Base-by-base conservation (phyloP, 2,888 invertebrate species). In the Drosophila gaucha region DNA sequence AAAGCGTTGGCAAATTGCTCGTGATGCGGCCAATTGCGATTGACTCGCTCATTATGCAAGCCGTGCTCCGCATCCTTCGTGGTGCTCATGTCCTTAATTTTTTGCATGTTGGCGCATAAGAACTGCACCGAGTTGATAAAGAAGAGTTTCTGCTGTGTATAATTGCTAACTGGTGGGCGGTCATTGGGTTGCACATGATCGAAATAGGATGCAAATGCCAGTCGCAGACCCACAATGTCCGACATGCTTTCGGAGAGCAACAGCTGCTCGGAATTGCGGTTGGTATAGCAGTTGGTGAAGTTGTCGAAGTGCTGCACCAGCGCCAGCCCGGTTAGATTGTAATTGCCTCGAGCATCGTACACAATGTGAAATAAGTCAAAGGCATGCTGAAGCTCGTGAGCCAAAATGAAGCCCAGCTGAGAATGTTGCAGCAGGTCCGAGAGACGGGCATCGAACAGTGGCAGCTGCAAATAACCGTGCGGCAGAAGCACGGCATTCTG, bases 111-210 rank as follows among this genome's bases (percentile, higher is more conserved):
- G 4, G 79, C 88, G 36, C 89, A 89, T 41, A 89, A 57, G 57
- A 89, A 88, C 38, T 89, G 89, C 66, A 88, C 89, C 6, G 90
- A 86, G 47, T 85, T 89, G 24, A 89, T 72, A 54, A 88, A 89
- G 64, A 89, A 89, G 43, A 88, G 64, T 36, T 89, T 82, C 10
- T 58, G 18, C 12, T 47, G 6, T 2, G 56, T 62, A 16, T 66
- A 44, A 28, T 55, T 28, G n/a, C 16, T 36, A 8, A 18, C 30
- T n/a, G 8, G 22, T 14, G 50, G 38, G 8, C 14, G 35, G 0
- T n/a, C 1, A 6, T 9, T 18, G 6, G 10, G 20, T 2, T 31
- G 22, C 26, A 20, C 24, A 12, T 57, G 62, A 9, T 67, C 59
- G 51, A 88, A 88, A 51, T 78, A 89, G 18, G 87, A 74, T 39